Base-by-base conservation (phyloP, 2,797 vertebrate species). In the Coregonus ussuriensis region DNA sequence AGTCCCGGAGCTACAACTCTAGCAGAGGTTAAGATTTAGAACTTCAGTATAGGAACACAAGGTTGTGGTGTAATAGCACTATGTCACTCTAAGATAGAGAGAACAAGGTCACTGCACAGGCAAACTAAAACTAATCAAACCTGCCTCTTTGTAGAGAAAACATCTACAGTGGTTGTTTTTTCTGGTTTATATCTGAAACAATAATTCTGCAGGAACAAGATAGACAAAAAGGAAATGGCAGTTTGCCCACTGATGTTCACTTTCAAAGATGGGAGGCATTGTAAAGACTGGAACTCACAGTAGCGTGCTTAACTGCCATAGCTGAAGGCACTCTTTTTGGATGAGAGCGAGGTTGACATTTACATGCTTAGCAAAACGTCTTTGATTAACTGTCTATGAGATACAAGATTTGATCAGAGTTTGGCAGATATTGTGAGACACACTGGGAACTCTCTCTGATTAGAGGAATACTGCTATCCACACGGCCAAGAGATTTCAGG, bases 321-420 rank as follows among this genome's bases (percentile, higher is more conserved):
- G 74, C 77, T 72, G 56, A 25, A 52, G 76, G 70, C 29, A 18
- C 9, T n/a, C 52, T 71, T 31, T 9, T 21, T 69, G 53, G 3
- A 47, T 53, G 70, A 66, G 35, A 66, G 74, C 71, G 66, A 70
- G 68, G 68, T 47, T 83, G 82, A 83, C 76, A 84, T 87, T 83
- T 77, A 79, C 79, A 74, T 74, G 59, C 76, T 70, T 74, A 52
- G 71, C 54, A 53, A 77, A 52, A 33, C 75, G 41, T 59, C 79
- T 84, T 77, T 78, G 83, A 75, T 78, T 81, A 72, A 33, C 68
- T 63, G 76, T 74, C 85, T 80, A 78, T 82, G 76, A 80, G 76
- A 62, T 76, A 68, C 71, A 74, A 69, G 81, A 84, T 84, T 81
- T 79, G 66, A 83, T 75, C 71, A 77, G 79, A 77, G 79, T 78